Conservation (phyloP, 2,888 invertebrate species). For the Deroplatys truncata region DNA sequence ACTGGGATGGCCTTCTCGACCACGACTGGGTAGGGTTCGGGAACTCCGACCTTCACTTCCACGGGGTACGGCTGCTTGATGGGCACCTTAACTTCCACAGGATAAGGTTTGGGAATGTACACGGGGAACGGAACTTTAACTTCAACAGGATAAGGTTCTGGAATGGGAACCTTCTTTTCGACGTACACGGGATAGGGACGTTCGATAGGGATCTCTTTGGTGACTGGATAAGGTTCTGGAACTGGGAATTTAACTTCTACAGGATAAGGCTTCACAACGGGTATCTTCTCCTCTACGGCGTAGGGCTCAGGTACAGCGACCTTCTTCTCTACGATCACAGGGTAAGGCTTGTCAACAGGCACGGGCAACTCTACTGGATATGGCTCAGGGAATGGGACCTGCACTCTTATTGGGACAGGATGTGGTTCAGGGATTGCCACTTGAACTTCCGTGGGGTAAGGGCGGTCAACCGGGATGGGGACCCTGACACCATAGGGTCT, state of each 20-base stretch:
- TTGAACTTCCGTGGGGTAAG: neutral
- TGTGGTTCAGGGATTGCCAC: neutral
- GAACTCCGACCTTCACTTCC: neutral
- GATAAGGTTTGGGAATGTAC: neutral
- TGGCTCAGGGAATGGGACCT: neutral
- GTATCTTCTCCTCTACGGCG: neutral
- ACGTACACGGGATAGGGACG: neutral
- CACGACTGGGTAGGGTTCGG: neutral
- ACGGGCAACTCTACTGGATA: neutral
- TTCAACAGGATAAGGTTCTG: neutral
- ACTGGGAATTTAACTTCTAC: neutral
- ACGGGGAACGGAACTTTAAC: neutral
- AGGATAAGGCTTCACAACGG: neutral
- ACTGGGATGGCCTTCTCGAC: neutral
- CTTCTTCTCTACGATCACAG: neutral
- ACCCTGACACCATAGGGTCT: neutral
- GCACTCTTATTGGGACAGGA: neutral
- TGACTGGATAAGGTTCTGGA: neutral
- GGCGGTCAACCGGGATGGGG: neutral
- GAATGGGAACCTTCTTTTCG: neutral
- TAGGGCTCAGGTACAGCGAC: neutral
- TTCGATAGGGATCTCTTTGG: neutral
- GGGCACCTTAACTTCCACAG: neutral
- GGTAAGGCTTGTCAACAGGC: neutral
- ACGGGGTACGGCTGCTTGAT: neutral